These are phyloP conservation scores for Caenorhabditis plicata DNA, from an alignment of 2,888 invertebrate species.

Conservation along the genomic window DNA sequence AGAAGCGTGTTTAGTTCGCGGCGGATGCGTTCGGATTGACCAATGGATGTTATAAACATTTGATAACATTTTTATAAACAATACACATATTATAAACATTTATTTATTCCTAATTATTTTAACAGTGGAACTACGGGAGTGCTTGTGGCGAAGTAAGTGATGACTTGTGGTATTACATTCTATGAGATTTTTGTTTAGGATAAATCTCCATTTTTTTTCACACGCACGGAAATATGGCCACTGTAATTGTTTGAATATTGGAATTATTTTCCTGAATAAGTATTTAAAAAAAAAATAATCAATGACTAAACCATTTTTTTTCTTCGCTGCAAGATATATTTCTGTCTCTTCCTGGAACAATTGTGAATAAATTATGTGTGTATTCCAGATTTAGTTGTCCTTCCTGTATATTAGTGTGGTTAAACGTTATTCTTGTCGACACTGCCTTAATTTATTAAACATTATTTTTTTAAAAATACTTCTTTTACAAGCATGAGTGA, in stretches of 20 bases:
- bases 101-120: no score
- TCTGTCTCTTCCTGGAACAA: no score
- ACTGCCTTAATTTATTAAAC: conserved; percentile 29
- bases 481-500: conserved; percentile 31
- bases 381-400: conserved; percentile 30
- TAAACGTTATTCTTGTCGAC: conserved; percentile 45
- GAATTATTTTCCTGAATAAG: conserved; percentile 33
- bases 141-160: no score
- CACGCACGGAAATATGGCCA: conserved; percentile 42
- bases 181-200: conserved; percentile 21
- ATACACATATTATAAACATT: no score
- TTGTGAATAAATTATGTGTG: conserved; percentile 20
- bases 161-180: no score
- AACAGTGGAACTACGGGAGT: no score
- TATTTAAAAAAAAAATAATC: not conserved
- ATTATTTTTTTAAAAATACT: not conserved
- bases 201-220: conserved; percentile 36
- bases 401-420: conserved; percentile 30
- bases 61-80: no score
- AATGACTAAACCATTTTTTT: not conserved
- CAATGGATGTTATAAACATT: no score
- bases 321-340: not conserved
- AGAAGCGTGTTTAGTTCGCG: no score
- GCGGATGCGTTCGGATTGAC: no score
- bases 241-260: conserved; percentile 14